Evolutionary conservation across 2,113 vertebrate species (phyloP).

Genomic region (Phrynocephalus versicolor): DNA sequence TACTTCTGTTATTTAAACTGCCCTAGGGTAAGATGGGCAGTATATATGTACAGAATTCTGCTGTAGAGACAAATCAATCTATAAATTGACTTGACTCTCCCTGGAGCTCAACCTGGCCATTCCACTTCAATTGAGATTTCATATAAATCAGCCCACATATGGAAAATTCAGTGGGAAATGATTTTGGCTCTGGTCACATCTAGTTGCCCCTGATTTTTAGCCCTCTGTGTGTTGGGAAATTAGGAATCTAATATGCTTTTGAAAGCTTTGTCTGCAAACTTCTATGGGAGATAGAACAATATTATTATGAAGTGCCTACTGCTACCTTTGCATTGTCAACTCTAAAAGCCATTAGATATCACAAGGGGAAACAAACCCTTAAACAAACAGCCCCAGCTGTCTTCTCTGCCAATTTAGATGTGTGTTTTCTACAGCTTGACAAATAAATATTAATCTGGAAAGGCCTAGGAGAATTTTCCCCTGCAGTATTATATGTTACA

Average conservation of each 20-base stretch:
- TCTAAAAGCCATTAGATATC: slow-evolving; percentile 36
- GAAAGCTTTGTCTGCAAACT: slow-evolving; percentile 16
- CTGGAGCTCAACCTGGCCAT: no score
- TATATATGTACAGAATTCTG: no score
- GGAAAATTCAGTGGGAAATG: no score
- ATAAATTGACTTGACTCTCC: no score
- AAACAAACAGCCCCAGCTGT: slow-evolving; percentile 61
- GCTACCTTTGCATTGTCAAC: slow-evolving; percentile 55
- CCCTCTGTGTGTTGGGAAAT: neutral
- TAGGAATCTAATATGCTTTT: neutral
- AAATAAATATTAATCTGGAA: slow-evolving; percentile 26
- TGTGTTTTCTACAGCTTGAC: neutral
- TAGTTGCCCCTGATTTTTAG: no score
- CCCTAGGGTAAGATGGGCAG: no score
- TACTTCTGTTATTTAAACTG: no score
- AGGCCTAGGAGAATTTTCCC: neutral
- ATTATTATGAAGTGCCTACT: slow-evolving; percentile 34
- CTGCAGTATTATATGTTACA: neutral
- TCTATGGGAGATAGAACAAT: slow-evolving; percentile 26
- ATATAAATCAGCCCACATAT: no score
- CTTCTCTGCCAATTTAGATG: slow-evolving; percentile 53
- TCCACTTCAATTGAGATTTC: no score
- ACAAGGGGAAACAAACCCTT: slow-evolving; percentile 45
- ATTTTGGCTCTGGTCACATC: no score
- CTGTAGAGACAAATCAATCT: no score